These are phyloP conservation scores for Eueremaeus valkanovi DNA, from an alignment of 2,888 invertebrate genomes.

Conservation along the genomic window DNA sequence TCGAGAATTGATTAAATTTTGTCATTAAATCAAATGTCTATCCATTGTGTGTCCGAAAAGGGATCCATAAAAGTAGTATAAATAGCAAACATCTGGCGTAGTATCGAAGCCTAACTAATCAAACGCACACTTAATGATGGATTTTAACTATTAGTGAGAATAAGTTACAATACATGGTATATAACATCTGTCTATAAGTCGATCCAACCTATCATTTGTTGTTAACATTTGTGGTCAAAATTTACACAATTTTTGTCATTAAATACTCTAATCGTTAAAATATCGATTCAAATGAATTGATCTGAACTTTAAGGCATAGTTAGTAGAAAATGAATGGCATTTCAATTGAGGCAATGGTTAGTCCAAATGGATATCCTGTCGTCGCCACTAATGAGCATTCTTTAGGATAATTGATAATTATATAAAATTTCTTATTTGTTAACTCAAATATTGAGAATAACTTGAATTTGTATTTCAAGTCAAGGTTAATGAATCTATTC, in stretches of 20 bases:
- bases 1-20: too few relatives aligned
- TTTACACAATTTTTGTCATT: not conserved
- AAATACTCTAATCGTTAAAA: too few relatives aligned
- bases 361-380: not conserved
- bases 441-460: not conserved
- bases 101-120: not conserved
- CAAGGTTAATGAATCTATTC: slow-evolving; percentile 8
- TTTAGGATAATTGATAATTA: not conserved
- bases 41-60: too few relatives aligned
- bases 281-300: too few relatives aligned
- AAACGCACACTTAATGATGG: slow-evolving; percentile 19
- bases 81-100: slow-evolving; percentile 5
- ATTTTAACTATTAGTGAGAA: not conserved
- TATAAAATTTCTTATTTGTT: not conserved
- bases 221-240: not conserved
- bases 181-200: slow-evolving; percentile 7
- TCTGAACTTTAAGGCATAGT: too few relatives aligned
- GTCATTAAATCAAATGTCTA: too few relatives aligned
- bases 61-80: not conserved
- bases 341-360: too few relatives aligned
- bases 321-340: too few relatives aligned
- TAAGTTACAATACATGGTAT: not conserved
- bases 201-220: not conserved
- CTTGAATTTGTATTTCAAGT: not conserved
- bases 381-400: not conserved